phyloP scores from a whole-genome alignment of 2,888 invertebrate genomes.

The Drosophila trichaetosa region DNA sequence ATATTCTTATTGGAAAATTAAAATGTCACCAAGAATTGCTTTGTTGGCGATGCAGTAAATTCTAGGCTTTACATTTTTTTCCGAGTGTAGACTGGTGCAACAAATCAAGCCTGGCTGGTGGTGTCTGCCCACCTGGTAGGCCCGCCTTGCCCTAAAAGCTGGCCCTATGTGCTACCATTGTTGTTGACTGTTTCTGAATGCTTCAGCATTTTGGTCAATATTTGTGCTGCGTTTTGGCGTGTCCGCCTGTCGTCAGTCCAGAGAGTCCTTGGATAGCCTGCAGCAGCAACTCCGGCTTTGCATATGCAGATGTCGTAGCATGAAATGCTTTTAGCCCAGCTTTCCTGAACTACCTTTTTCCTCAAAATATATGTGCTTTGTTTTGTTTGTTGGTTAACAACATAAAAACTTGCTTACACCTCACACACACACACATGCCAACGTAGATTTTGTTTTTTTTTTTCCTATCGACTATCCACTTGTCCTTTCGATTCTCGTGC shows the following conservation, averaged over 20 bases:
- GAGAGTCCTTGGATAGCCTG: conserved; percentile 7
- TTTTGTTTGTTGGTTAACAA: conserved; percentile 60
- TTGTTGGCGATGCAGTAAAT: background rate
- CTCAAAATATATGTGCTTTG: conserved; percentile 4
- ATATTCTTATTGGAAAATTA: background rate
- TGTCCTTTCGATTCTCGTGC: conserved; percentile 49
- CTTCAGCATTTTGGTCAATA: conserved; percentile 72
- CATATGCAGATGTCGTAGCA: conserved; percentile 62
- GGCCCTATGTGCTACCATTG: conserved; percentile 35
- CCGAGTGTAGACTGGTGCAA: background rate
- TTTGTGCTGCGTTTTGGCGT: conserved; percentile 69
- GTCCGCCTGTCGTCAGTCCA: conserved; percentile 19
- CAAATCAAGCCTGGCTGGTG: conserved; percentile 14
- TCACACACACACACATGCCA: conserved; percentile 39
- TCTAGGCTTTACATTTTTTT: background rate
- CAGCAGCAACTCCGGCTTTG: conserved; percentile 33
- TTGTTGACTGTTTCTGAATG: conserved; percentile 64
- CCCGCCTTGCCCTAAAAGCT: background rate
- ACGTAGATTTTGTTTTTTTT: conserved; percentile 34
- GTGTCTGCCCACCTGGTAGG: background rate
- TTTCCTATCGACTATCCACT: conserved; percentile 26
- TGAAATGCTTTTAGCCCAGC: conserved; percentile 61
- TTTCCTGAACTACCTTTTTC: conserved; percentile 34
- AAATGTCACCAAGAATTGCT: background rate
- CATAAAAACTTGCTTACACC: conserved; percentile 75